Percentiles rank a stretch among this genome's conserved stretches.
Evolutionary conservation across 2,113 vertebrate genomes (phyloP).

Genomic region (Psettodes erumei): DNA sequence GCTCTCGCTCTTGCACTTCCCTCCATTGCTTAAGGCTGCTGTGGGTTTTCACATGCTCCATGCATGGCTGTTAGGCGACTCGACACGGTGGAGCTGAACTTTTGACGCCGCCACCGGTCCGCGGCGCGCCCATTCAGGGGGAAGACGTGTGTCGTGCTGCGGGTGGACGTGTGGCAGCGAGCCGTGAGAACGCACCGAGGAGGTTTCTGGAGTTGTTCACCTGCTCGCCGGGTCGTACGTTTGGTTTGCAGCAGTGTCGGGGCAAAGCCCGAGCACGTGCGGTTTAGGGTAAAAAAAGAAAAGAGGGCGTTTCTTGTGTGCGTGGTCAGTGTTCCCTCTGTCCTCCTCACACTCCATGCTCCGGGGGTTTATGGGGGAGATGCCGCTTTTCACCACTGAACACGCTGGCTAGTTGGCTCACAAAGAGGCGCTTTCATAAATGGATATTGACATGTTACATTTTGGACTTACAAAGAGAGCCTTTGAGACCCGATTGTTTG

Average conservation of each 20-base stretch:
- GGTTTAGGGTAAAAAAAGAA: neutral
- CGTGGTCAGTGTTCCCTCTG: constrained; percentile 6
- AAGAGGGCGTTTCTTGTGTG: neutral
- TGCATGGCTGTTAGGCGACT: constrained; percentile 32
- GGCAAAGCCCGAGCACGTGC: constrained; percentile 25
- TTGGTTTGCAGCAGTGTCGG: constrained; percentile 17
- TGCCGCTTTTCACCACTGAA: constrained; percentile 14
- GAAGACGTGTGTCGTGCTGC: constrained; percentile 36
- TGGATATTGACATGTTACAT: constrained; percentile 69
- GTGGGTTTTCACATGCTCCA: constrained; percentile 31
- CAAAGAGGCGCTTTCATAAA: constrained; percentile 72
- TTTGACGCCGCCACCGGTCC: constrained; percentile 15
- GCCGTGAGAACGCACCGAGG: constrained; percentile 56
- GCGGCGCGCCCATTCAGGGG: constrained; percentile 5
- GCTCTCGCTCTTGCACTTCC: neutral
- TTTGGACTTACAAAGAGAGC: constrained; percentile 62
- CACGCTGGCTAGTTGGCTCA: constrained; percentile 27
- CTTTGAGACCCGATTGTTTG: constrained; percentile 60
- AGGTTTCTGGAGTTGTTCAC: constrained; percentile 60
- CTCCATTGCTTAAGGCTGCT: constrained; percentile 11
- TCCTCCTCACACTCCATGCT: neutral
- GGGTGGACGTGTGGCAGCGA: constrained; percentile 48
- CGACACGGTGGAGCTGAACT: constrained; percentile 20
- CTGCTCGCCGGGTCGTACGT: constrained; percentile 39
- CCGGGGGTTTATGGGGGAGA: constrained; percentile 30